These are phyloP conservation scores for Peromyscus melanophrys DNA, from an alignment of 2,797 vertebrate species.

Conservation along the genomic window DNA sequence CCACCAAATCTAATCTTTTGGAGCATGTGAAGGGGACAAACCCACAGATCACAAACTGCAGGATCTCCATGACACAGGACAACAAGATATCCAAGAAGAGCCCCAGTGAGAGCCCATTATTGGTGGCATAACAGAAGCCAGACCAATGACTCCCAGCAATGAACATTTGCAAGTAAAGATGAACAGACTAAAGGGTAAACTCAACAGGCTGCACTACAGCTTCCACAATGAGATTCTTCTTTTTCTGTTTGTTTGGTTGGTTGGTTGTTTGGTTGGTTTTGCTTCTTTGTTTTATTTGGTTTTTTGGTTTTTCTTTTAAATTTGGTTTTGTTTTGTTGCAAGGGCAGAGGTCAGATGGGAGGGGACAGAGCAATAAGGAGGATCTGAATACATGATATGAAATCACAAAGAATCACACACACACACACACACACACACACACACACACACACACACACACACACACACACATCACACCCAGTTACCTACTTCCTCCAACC, in stretches of 20 bases:
- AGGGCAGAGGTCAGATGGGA: not conserved
- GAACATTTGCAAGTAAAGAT: not conserved
- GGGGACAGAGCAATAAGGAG: not conserved
- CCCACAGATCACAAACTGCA: not conserved
- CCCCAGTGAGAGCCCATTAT: not conserved
- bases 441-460: too few species aligned
- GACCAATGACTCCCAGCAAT: not conserved
- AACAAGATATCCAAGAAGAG: not conserved
- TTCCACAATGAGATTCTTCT: not conserved
- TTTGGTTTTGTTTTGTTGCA: not conserved
- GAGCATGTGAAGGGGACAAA: not conserved
- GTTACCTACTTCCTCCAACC: not conserved
- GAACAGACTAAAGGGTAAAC: not conserved
- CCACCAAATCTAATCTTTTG: not conserved
- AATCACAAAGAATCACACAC: not conserved
- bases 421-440: too few species aligned
- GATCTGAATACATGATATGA: not conserved
- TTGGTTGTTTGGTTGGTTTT: not conserved
- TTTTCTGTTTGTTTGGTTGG: not conserved
- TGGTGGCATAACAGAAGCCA: not conserved
- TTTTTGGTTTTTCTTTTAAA: not conserved
- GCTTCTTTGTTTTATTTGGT: not conserved
- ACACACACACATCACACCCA: not conserved
- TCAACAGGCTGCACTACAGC: not conserved
- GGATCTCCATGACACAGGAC: not conserved